Conservation (phyloP, 1,140 invertebrate genomes). For the Cheumatopsyche charites region DNA sequence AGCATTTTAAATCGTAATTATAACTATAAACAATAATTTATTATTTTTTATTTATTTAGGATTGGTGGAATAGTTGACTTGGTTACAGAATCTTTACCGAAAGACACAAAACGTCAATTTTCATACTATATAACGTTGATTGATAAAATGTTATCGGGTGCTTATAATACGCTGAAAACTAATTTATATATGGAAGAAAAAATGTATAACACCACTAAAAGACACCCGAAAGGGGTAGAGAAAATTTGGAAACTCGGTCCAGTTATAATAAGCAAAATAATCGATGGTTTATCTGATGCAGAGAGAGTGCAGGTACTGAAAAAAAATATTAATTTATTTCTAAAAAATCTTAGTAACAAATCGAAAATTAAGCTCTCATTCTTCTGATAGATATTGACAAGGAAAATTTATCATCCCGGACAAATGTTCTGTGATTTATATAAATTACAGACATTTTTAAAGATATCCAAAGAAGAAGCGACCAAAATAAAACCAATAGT, state of each 20-base stretch:
- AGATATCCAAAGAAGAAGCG: constrained; percentile 53
- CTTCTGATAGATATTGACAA: constrained; percentile 54
- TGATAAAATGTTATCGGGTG: constrained; percentile 54
- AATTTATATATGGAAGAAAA: constrained; percentile 56
- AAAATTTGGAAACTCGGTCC: constrained; percentile 51
- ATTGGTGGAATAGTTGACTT: constrained; percentile 53
- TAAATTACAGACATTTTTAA: constrained; percentile 58
- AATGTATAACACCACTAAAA: constrained; percentile 53
- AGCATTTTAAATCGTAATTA: neutral
- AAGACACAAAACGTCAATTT: constrained; percentile 51
- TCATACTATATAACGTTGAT: constrained; percentile 56
- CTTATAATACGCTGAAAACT: constrained; percentile 51
- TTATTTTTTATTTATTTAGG: constrained; percentile 50
- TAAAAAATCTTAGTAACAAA: neutral
- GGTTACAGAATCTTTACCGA: constrained; percentile 52
- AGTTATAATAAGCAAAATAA: constrained; percentile 52
- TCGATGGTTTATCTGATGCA: constrained; percentile 56
- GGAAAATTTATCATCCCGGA: constrained; percentile 52
- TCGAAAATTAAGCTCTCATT: constrained; percentile 10
- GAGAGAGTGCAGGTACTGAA: constrained; percentile 55
- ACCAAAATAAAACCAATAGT: constrained; percentile 53
- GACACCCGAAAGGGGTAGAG: constrained; percentile 54
- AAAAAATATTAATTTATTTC: neutral
- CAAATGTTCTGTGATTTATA: constrained; percentile 60
- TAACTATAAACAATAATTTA: constrained; percentile 3